Evolutionary conservation across 1,140 invertebrate genomes (phyloP).

Genomic region (Lucilia cuprina): DNA sequence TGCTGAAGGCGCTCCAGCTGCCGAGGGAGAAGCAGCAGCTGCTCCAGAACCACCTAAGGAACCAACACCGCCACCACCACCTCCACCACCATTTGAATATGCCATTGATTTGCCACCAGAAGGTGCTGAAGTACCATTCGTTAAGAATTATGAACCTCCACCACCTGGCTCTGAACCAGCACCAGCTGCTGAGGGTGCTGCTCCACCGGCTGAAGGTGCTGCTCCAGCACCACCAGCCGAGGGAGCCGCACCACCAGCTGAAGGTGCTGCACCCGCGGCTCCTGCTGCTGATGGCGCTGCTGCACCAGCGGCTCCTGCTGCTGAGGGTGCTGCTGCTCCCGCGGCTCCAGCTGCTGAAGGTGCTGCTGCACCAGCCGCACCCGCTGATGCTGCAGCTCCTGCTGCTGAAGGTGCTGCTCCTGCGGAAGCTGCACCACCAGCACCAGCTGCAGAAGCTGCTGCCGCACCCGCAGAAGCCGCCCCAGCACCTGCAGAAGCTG

Average conservation of each 20-base stretch:
- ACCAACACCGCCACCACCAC: slow-evolving; percentile 61
- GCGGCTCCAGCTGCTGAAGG: slow-evolving; percentile 51
- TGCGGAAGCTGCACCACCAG: slow-evolving; percentile 51
- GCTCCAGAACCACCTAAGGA: slow-evolving; percentile 53
- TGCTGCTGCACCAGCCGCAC: slow-evolving; percentile 39
- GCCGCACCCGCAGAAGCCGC: slow-evolving; percentile 46
- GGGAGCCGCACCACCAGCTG: slow-evolving; percentile 53
- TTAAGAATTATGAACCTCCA: slow-evolving; percentile 61
- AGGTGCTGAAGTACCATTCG: slow-evolving; percentile 61
- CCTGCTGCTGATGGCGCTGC: slow-evolving; percentile 45
- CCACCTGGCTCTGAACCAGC: slow-evolving; percentile 61
- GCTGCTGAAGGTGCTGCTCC: slow-evolving; percentile 50
- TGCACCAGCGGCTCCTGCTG: slow-evolving; percentile 51
- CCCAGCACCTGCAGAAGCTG: slow-evolving; percentile 38
- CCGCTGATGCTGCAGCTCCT: slow-evolving; percentile 44
- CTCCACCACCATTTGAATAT: slow-evolving; percentile 64
- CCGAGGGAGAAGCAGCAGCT: slow-evolving; percentile 55
- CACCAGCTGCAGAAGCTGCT: slow-evolving; percentile 43
- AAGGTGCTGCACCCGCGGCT: slow-evolving; percentile 43
- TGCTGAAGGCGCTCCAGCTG: slow-evolving; percentile 56
- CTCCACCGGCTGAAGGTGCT: slow-evolving; percentile 52
- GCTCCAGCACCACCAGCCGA: slow-evolving; percentile 57
- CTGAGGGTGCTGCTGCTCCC: slow-evolving; percentile 25
- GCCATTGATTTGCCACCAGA: slow-evolving; percentile 61
- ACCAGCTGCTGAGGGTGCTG: slow-evolving; percentile 54